A percentile compares a stretch with the other conserved stretches of the same genome.
Conservation (phyloP, 2,113 vertebrate species). For the Seriola rivoliana region DNA sequence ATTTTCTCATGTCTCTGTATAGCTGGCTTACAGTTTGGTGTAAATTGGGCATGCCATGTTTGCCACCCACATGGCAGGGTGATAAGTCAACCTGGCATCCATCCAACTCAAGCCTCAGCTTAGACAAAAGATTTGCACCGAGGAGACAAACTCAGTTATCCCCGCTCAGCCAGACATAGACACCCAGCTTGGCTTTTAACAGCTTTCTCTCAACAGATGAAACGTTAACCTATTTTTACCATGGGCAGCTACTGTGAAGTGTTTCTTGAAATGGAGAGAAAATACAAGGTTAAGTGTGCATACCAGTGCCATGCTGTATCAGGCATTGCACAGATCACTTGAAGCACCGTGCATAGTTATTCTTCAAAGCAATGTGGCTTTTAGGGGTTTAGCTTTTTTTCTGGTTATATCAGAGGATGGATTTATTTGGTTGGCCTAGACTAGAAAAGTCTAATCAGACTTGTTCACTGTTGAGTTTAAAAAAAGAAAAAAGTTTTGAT, state of each 20-base stretch:
- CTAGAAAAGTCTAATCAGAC: conserved; percentile 22
- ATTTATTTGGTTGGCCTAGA: conserved; percentile 42
- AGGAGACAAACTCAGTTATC: conserved; percentile 30
- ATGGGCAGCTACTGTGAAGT: conserved; percentile 27
- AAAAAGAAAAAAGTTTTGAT: conserved; percentile 20
- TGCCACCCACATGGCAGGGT: conserved; percentile 54
- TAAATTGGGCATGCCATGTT: conserved; percentile 44
- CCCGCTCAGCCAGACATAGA: conserved; percentile 42
- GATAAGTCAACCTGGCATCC: conserved; percentile 56
- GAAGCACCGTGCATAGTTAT: conserved; percentile 24
- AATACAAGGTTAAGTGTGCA: conserved; percentile 46
- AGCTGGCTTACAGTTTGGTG: conserved; percentile 28
- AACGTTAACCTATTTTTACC: conserved; percentile 40
- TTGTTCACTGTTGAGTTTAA: conserved; percentile 14
- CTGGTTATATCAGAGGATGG: conserved; percentile 41
- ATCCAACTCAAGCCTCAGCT: conserved; percentile 53
- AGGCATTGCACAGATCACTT: conserved; percentile 36
- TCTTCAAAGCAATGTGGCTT: conserved; percentile 55
- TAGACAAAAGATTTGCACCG: conserved; percentile 69
- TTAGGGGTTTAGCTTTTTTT: conserved; percentile 49
- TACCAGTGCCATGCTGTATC: conserved; percentile 60
- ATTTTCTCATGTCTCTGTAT: conserved; percentile 15
- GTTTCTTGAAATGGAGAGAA: conserved; percentile 35
- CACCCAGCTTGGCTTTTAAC: conserved; percentile 48
- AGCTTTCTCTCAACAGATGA: conserved; percentile 29